Conservation (phyloP, 2,113 vertebrate species). For the Hydrolagus affinis region DNA sequence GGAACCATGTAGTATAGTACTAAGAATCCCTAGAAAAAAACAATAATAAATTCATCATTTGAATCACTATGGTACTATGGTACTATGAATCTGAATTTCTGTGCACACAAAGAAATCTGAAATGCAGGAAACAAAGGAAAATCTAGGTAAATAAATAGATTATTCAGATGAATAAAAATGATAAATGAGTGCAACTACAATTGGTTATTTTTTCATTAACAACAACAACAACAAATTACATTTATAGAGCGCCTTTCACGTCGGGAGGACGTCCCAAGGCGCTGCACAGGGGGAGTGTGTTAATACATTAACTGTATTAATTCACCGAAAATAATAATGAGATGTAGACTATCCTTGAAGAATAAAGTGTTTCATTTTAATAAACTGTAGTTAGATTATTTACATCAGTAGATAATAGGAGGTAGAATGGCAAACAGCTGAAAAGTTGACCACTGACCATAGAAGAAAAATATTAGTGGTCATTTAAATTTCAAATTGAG, state of each 20-base stretch:
- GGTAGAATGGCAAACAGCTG: neutral
- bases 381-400: neutral
- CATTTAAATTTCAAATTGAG: neutral
- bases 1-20: neutral
- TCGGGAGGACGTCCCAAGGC: too few species aligned
- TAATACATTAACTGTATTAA: too few species aligned
- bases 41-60: too few species aligned
- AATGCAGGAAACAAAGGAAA: neutral
- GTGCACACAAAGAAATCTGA: neutral
- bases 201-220: neutral
- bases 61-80: too few species aligned
- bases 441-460: neutral
- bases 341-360: neutral
- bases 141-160: neutral
- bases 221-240: too few species aligned
- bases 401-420: neutral
- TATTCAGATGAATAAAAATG: constrained; percentile 1
- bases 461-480: neutral
- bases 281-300: too few species aligned
- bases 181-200: too few species aligned
- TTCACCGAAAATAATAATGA: neutral
- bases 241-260: too few species aligned
- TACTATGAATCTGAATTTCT: neutral
- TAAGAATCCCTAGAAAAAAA: too few species aligned
- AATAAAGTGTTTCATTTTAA: neutral